Conservation (phyloP, 2,888 invertebrate species). For the Taenaris catops region DNA sequence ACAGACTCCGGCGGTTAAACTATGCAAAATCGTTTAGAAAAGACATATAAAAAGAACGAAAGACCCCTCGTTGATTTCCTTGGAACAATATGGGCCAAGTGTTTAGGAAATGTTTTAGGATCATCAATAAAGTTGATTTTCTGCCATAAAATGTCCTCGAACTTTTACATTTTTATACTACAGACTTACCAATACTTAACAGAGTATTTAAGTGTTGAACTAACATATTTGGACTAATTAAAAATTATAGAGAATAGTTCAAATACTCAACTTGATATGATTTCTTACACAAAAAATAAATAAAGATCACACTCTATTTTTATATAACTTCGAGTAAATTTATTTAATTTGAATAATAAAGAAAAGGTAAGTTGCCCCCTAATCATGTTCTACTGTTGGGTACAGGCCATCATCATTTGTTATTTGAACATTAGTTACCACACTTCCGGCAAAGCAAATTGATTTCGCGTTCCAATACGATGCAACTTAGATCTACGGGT, state of each 20-base stretch:
- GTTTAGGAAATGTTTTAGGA: conserved; percentile 40
- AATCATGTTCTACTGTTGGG: no score
- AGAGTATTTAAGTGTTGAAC: conserved; percentile 35
- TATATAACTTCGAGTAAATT: not conserved
- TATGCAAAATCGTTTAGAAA: conserved; percentile 31
- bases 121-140: conserved; percentile 38
- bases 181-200: conserved; percentile 41
- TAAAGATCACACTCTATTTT: not conserved
- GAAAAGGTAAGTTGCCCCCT: no score
- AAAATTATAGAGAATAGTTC: conserved; percentile 3
- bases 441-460: no score
- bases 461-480: no score
- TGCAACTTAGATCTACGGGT: no score
- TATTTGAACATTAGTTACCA: no score
- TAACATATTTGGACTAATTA: conserved; percentile 22
- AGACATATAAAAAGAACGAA: conserved; percentile 26
- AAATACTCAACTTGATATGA: not conserved
- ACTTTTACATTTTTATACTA: conserved; percentile 47
- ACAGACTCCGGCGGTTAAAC: not conserved
- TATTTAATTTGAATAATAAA: no score
- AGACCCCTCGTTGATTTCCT: conserved; percentile 38
- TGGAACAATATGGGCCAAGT: conserved; percentile 40
- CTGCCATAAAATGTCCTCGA: conserved; percentile 46
- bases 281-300: not conserved
- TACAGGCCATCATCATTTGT: no score